Percentiles rank a stretch among this genome's conserved stretches.
Evolutionary conservation across 1,140 invertebrate species (phyloP).

Genomic region (Hyles vespertilio): DNA sequence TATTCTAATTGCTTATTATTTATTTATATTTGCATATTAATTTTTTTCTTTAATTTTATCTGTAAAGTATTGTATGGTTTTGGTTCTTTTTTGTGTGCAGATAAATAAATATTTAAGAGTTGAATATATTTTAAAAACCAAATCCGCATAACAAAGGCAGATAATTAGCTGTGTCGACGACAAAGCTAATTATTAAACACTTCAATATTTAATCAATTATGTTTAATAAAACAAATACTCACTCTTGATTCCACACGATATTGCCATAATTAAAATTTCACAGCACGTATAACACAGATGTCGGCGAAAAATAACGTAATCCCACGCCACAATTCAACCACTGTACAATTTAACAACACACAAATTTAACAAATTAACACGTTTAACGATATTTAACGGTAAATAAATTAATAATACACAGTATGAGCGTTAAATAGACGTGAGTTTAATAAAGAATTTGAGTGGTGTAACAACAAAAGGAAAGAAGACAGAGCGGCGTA

Average conservation of each 20-base stretch:
- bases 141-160: no score
- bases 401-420: background rate
- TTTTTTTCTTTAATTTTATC: no score
- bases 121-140: no score
- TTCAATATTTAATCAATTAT: background rate
- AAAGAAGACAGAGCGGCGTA: conserved; percentile 21
- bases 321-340: conserved; percentile 9
- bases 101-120: no score
- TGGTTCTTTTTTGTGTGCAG: no score
- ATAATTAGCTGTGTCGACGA: no score
- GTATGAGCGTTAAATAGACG: background rate
- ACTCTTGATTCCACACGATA: conserved; percentile 11
- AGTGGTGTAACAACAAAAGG: conserved; percentile 22
- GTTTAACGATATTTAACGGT: no score
- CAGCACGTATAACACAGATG: conserved; percentile 7
- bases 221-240: conserved; percentile 6
- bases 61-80: no score
- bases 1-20: no score
- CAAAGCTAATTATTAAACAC: no score
- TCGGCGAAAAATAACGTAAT: conserved; percentile 15
- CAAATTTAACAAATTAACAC: background rate
- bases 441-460: conserved; percentile 33
- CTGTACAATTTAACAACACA: conserved; percentile 1
- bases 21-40: no score
- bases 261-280: background rate